Evolutionary conservation across 2,797 vertebrate genomes (phyloP), one percentile per base, ranked within the genome.

Genomic region (Mus minutoides): DNA sequence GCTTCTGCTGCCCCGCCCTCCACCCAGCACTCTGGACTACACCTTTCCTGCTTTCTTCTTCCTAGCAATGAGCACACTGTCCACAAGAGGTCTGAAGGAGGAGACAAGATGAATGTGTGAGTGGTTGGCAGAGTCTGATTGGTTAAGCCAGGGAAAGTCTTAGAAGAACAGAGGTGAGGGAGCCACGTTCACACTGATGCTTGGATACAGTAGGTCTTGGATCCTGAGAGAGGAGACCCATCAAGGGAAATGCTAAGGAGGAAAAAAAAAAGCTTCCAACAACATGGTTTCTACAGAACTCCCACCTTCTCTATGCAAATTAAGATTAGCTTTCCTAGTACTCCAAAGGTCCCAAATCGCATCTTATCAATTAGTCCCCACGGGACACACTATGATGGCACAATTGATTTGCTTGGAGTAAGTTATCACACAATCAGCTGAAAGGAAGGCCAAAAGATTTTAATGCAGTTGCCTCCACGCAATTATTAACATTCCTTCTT

Each of bases 401-500:
- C 64, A 64, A 46, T 37, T 95, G 19, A 92, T 93, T 97, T 2
- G 0, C 79, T 91, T 75, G 37, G 40, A 58, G 67, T 78, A 88
- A 93, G 79, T 4, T 60, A 89, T 83, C 69, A 67, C 91, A 88
- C 85, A 14, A 69, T 93, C 37, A 49, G 46, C 52, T 97, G 80
- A 94, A 90, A 88, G 91, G 77, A 78, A 95, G 92, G n/a, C 64
- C 89, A 67, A 93, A 67, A 54, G 88, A 96, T 94, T 91, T 94
- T 69, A 96, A 93, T 87, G 83, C 82, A 40, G 79, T 56, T 95
- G 95, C 94, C 97, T 95, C 93, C 67, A 78, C 82, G 91, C 96
- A 94, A 46, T 97, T 94, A 97, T 89, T 96, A 97, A 90, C 86
- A 75, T 71, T 95, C 85, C 75, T 64, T 96, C 91, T 82, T 92